phyloP scores from a whole-genome alignment of 2,113 vertebrate species.

The Heteronetta atricapilla region DNA sequence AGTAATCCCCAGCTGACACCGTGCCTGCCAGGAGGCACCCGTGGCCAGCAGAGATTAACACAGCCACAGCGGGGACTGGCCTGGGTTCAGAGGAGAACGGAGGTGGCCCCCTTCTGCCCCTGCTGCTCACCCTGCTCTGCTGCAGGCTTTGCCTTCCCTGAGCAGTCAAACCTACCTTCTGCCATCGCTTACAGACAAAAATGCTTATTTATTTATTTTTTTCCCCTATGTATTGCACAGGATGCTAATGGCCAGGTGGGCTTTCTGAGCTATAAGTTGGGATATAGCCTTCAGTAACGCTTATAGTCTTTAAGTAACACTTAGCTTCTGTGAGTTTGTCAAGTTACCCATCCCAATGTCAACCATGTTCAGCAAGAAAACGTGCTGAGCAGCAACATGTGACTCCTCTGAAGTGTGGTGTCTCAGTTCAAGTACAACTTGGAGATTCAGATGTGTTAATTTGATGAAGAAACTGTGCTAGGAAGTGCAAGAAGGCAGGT shows the following conservation, averaged over 20 bases:
- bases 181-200: fast-evolving
- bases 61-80: slow-evolving; percentile 30
- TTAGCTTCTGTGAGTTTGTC: background rate
- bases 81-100: slow-evolving; percentile 33
- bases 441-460: background rate
- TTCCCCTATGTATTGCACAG: fast-evolving
- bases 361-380: background rate
- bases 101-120: slow-evolving; percentile 23
- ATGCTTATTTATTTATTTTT: background rate
- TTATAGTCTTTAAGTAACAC: background rate
- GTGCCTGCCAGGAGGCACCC: slow-evolving; percentile 10
- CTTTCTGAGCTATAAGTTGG: background rate
- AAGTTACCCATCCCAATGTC: fast-evolving
- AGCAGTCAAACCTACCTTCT: background rate
- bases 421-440: background rate
- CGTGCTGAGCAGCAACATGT: background rate
- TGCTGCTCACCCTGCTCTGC: background rate
- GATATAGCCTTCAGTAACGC: background rate
- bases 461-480: background rate
- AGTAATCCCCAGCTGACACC: slow-evolving; percentile 59
- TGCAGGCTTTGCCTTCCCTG: background rate
- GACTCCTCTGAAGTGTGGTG: background rate
- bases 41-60: slow-evolving; percentile 38
- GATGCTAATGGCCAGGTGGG: background rate
- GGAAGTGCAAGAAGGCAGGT: background rate